A percentile compares a stretch with the other conserved stretches of the same genome.
These are phyloP conservation scores for Drosophila serrata DNA, from an alignment of 1,140 invertebrate species.

Conservation along the genomic window DNA sequence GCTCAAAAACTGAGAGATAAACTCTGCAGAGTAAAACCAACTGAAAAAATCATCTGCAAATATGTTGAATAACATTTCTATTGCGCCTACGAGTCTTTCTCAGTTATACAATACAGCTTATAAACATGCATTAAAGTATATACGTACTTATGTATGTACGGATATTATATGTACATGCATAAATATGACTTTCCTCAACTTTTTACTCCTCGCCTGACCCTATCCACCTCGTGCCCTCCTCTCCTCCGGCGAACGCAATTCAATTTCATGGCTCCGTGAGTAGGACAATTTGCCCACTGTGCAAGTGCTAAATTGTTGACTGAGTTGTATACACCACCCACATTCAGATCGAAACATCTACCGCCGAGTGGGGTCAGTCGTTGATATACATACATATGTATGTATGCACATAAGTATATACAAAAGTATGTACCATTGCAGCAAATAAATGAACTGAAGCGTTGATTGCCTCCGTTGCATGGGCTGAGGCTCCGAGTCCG, in stretches of 20 bases:
- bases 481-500: not conserved
- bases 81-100: not conserved
- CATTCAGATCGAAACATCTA: conserved; percentile 18
- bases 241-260: conserved; percentile 45
- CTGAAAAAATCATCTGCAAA: not conserved
- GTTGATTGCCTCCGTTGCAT: conserved; percentile 61
- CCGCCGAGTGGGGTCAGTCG: conserved; percentile 7
- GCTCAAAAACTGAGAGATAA: too few relatives aligned
- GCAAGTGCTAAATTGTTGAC: conserved; percentile 80
- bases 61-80: not conserved
- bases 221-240: not conserved
- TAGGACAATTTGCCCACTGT: conserved; percentile 68
- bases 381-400: conserved; percentile 5
- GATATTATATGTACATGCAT: not conserved
- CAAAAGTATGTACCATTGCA: conserved; percentile 13
- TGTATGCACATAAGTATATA: not conserved
- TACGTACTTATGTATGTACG: not conserved
- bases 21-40: not conserved
- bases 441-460: conserved; percentile 78
- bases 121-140: not conserved
- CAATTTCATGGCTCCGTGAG: conserved; percentile 78
- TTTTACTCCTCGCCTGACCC: conserved; percentile 5
- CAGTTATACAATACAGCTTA: conserved; percentile 3
- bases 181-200: not conserved
- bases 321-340: conserved; percentile 56